Evolutionary conservation across 2,888 invertebrate genomes (phyloP).

Genomic region (Julus scandinavius): DNA sequence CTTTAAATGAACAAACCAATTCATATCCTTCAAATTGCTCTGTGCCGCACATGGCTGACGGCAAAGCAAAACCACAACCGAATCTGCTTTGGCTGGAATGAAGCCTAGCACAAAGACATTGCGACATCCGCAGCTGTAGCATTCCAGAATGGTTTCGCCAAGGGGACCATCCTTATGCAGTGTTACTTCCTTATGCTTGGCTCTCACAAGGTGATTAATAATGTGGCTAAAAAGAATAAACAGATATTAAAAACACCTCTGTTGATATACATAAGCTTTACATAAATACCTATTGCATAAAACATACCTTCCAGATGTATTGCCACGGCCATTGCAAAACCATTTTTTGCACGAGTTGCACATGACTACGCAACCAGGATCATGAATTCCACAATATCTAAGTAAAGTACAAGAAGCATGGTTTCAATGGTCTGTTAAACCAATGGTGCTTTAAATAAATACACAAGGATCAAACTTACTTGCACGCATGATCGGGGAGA

Average conservation of each 20-base stretch:
- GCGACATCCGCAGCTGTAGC: conserved; percentile 97
- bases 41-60: conserved; percentile 98
- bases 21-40: conserved; percentile 97
- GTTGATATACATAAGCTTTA: not conserved
- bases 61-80: conserved; percentile 95
- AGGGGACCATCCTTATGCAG: conserved; percentile 96
- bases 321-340: conserved; percentile 99
- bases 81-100: conserved; percentile 98
- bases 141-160: conserved; percentile 97
- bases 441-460: not conserved
- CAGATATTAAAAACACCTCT: not conserved
- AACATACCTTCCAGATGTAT: conserved; percentile 82
- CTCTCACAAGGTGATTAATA: conserved; percentile 97
- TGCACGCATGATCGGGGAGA: conserved; percentile 59
- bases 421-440: not conserved
- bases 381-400: conserved; percentile 98
- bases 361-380: conserved; percentile 96
- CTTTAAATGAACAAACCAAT: conserved; percentile 74
- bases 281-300: not conserved
- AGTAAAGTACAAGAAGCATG: not conserved
- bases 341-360: conserved; percentile 99
- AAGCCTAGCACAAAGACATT: conserved; percentile 99
- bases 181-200: conserved; percentile 99
- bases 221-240: conserved; percentile 80
- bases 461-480: conserved; percentile 52